phyloP scores from a whole-genome alignment of 2,113 vertebrate genomes.

The Harpagus bidentatus region DNA sequence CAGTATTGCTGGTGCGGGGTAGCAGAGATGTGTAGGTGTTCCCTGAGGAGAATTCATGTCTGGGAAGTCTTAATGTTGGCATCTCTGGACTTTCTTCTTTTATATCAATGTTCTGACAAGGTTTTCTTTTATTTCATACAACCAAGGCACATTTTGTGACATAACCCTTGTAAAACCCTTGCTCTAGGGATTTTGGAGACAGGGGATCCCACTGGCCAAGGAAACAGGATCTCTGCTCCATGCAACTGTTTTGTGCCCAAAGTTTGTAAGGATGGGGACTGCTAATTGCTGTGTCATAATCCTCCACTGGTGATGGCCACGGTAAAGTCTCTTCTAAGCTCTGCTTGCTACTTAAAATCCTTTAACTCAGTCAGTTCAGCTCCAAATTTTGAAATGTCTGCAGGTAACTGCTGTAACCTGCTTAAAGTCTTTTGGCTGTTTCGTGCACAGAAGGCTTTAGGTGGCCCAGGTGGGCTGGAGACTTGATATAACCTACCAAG shows the following conservation, averaged over 20 bases:
- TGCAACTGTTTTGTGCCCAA: not conserved
- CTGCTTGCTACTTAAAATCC: not conserved
- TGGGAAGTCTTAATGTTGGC: not conserved
- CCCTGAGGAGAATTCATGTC: not conserved
- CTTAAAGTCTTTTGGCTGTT: not conserved
- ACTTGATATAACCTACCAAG: not conserved
- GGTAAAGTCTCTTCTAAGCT: not conserved
- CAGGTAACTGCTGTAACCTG: not conserved
- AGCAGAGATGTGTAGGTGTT: not conserved
- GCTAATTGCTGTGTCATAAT: not conserved
- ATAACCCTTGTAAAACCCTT: not conserved
- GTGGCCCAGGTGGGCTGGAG: not conserved
- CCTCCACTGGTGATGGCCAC: no score
- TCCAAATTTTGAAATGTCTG: not conserved
- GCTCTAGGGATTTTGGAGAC: not conserved
- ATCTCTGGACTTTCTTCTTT: not conserved
- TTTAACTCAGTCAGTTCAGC: not conserved
- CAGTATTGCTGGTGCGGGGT: not conserved
- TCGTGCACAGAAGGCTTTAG: not conserved
- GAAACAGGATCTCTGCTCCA: not conserved
- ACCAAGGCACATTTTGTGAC: not conserved
- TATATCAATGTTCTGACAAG: fast-evolving
- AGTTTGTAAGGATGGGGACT: not conserved
- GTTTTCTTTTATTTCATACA: not conserved
- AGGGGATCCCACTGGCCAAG: not conserved